A percentile compares a stretch with the other conserved stretches of the same genome.
Conservation (phyloP, 2,113 vertebrate genomes). For the Isurus oxyrinchus region DNA sequence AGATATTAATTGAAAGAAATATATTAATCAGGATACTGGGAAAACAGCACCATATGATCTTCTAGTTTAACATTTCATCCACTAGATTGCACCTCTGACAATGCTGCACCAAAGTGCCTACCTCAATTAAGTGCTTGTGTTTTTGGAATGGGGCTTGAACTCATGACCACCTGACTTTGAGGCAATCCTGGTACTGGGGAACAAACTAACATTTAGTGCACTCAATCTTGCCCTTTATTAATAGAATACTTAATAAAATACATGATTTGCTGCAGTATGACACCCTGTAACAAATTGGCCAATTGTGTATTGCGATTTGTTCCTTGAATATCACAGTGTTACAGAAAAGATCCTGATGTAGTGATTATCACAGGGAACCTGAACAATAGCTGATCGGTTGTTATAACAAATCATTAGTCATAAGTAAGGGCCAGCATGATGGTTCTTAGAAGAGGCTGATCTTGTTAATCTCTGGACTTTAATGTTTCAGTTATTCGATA, state of each 20-base stretch:
- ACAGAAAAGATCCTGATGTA: background rate
- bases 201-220: background rate
- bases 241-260: background rate
- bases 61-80: background rate
- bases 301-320: background rate
- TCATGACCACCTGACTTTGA: background rate
- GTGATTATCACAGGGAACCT: background rate
- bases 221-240: background rate
- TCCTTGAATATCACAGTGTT: background rate
- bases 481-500: background rate
- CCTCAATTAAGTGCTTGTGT: background rate
- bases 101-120: background rate
- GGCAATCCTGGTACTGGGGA: background rate
- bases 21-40: background rate
- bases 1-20: background rate
- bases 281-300: background rate
- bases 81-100: background rate
- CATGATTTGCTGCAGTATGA: background rate
- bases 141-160: background rate
- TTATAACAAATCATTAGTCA: background rate
- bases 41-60: background rate
- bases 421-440: background rate
- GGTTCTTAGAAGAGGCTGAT: background rate
- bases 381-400: background rate
- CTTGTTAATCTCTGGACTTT: background rate